phyloP scores from a whole-genome alignment of 2,888 invertebrate species.

The Melanostoma mellinum region DNA sequence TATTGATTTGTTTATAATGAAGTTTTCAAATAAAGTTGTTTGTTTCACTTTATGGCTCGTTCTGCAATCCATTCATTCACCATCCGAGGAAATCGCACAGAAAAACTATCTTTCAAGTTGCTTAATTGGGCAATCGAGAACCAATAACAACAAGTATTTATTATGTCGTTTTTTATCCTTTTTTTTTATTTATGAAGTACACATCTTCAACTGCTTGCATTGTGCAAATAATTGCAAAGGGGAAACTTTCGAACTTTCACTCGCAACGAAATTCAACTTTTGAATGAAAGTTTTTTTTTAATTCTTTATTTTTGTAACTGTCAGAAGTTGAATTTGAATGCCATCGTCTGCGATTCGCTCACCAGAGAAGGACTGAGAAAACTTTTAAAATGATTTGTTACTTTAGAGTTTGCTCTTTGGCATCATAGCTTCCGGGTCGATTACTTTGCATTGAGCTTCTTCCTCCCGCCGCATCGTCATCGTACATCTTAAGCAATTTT shows the following conservation, averaged over 20 bases:
- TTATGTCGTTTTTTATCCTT: background rate
- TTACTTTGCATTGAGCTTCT: constrained; percentile 37
- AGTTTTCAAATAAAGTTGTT: too few relatives aligned
- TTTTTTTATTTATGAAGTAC: constrained; percentile 1
- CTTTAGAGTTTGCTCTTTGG: constrained; percentile 35
- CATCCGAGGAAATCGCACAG: too few relatives aligned
- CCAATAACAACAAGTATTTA: background rate
- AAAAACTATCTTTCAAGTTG: background rate
- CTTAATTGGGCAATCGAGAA: constrained; percentile 1
- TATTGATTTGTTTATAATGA: too few relatives aligned
- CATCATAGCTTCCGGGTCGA: constrained; percentile 56
- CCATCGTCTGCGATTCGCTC: background rate
- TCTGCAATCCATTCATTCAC: too few relatives aligned
- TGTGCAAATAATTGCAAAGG: constrained; percentile 10
- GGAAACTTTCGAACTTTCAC: constrained; percentile 1
- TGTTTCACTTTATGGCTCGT: too few relatives aligned
- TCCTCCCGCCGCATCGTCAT: background rate
- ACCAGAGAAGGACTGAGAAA: constrained; percentile 7
- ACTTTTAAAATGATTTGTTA: constrained; percentile 54
- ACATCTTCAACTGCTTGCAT: background rate
- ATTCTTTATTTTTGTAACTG: constrained; percentile 9
- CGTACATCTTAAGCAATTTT: background rate
- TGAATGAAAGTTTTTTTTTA: background rate
- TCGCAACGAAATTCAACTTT: background rate
- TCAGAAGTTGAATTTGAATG: constrained; percentile 21